These are phyloP conservation scores for Linnaemya tessellans DNA, from an alignment of 2,888 invertebrate species.

Conservation along the genomic window DNA sequence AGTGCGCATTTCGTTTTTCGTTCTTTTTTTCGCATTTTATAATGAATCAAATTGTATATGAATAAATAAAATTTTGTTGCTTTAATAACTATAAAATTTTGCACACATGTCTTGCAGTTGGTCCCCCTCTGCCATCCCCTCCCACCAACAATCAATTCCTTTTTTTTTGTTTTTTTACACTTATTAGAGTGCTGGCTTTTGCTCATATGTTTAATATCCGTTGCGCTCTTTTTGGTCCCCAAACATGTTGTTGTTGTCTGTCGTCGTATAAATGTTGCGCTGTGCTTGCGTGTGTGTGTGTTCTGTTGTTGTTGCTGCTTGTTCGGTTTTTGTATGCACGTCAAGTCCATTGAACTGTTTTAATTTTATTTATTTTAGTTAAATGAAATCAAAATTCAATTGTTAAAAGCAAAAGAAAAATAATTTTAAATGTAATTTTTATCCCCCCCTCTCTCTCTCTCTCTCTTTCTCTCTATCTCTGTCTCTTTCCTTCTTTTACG, in stretches of 20 bases:
- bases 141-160: not conserved
- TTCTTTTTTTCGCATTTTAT: conserved; percentile 4
- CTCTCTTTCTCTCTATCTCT: not conserved
- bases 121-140: not conserved
- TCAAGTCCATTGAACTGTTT: conserved; percentile 66
- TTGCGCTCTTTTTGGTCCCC: conserved; percentile 34
- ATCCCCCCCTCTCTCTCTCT: not conserved
- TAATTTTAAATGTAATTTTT: conserved; percentile 11
- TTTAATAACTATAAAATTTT: conserved; percentile 32
- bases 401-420: conserved; percentile 22
- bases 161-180: not conserved
- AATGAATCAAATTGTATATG: conserved; percentile 45
- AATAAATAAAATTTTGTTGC: conserved; percentile 22
- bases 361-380: conserved; percentile 51
- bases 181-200: not conserved
- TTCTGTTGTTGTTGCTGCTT: not conserved
- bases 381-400: conserved; percentile 67
- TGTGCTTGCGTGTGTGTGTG: conserved; percentile 1
- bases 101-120: not conserved
- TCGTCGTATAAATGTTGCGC: not conserved
- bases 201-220: conserved; percentile 26
- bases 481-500: not conserved
- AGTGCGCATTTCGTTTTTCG: conserved; percentile 43
- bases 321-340: conserved; percentile 26
- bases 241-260: conserved; percentile 27